These are phyloP conservation scores for Drosophila rubida DNA, from an alignment of 2,888 invertebrate genomes.

Conservation along the genomic window DNA sequence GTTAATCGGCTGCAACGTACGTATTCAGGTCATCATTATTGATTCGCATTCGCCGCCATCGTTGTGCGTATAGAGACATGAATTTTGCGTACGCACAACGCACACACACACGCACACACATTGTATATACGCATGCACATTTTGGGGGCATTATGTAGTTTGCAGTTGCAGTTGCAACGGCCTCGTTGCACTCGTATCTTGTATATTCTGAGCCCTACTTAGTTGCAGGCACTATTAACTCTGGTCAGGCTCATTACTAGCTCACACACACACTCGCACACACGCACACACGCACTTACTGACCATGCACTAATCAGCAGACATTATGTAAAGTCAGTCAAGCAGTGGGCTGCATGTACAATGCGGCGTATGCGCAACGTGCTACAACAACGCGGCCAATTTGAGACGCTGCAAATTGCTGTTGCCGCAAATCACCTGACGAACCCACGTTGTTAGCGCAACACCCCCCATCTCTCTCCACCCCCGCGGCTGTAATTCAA, in stretches of 20 bases:
- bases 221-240: conserved; percentile 66
- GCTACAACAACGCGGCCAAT: conserved; percentile 39
- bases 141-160: conserved; percentile 53
- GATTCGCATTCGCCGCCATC: conserved; percentile 69
- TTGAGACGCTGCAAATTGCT: conserved; percentile 60
- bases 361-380: conserved; percentile 59
- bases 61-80: conserved; percentile 76
- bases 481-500: conserved; percentile 54
- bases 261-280: conserved; percentile 16
- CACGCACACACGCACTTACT: conserved; percentile 5
- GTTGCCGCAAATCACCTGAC: conserved; percentile 57
- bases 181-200: conserved; percentile 50
- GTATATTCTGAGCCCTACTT: conserved; percentile 72
- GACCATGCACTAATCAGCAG: conserved; percentile 70
- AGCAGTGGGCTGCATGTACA: conserved; percentile 48
- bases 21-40: conserved; percentile 81
- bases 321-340: conserved; percentile 73
- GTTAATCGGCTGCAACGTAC: conserved; percentile 75
- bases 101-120: conserved; percentile 34
- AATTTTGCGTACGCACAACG: conserved; percentile 74
- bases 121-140: conserved; percentile 37
- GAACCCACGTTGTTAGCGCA: conserved; percentile 29
- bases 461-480: conserved; percentile 15
- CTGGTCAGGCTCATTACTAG: conserved; percentile 59
- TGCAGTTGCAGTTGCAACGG: conserved; percentile 42